Evolutionary conservation across 2,797 vertebrate genomes (phyloP).

Genomic region (Anabacerthia variegaticeps): DNA sequence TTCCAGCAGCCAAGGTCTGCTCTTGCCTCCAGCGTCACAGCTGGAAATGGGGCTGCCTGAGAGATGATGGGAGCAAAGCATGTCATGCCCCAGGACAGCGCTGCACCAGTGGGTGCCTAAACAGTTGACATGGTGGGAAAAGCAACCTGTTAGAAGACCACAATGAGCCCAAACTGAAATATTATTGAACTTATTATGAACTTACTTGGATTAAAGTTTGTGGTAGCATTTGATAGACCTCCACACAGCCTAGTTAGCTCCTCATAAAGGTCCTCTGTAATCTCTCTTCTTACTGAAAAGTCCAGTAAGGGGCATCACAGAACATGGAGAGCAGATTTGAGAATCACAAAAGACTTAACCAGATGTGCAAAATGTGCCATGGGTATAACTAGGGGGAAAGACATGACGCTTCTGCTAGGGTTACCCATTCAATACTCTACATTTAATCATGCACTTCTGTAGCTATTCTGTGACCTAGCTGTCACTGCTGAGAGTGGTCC

Average conservation of each 20-base stretch:
- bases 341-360: neutral
- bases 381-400: neutral
- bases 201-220: neutral
- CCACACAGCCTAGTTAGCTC: neutral
- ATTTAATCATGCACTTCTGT: neutral
- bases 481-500: neutral
- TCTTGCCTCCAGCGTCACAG: neutral
- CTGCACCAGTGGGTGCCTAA: rapidly evolving
- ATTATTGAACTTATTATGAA: neutral
- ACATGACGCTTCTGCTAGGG: neutral
- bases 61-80: neutral
- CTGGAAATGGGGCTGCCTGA: neutral
- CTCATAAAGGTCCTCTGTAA: neutral
- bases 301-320: neutral
- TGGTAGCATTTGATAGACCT: neutral
- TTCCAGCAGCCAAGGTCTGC: neutral
- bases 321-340: neutral
- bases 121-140: neutral
- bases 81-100: rapidly evolving
- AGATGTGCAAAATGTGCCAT: neutral
- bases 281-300: neutral
- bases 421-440: neutral
- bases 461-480: neutral
- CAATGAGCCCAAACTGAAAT: neutral
- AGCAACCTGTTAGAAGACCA: neutral